phyloP scores from a whole-genome alignment of 2,888 invertebrate genomes.

The Pristionchus fissidentatus region DNA sequence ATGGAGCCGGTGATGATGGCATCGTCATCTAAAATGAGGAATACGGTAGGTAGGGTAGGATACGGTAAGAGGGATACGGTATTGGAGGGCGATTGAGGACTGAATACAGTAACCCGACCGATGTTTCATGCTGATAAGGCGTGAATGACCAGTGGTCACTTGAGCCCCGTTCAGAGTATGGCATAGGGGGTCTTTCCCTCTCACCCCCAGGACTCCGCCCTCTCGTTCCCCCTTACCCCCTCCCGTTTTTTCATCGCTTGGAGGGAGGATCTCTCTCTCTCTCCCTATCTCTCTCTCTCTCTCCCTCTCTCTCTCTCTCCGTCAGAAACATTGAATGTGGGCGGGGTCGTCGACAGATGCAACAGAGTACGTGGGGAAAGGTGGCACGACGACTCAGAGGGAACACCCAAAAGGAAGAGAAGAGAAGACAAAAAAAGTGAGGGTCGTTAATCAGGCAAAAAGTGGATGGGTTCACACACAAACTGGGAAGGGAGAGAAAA shows the following conservation, averaged over 20 bases:
- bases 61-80: not conserved
- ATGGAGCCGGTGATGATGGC: conserved; percentile 44
- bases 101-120: not conserved
- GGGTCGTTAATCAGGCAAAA: too few relatives aligned
- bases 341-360: not conserved
- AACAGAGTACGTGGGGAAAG: not conserved
- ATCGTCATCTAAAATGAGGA: conserved; percentile 36
- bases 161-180: not conserved
- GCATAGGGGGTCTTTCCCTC: not conserved
- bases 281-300: not conserved
- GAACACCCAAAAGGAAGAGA: not conserved
- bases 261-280: not conserved
- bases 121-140: not conserved
- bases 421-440: not conserved
- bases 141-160: not conserved
- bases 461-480: not conserved
- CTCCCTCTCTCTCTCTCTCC: not conserved
- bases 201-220: conserved; percentile 33
- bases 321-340: not conserved
- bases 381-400: not conserved
- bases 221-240: not conserved
- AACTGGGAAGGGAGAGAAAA: not conserved
- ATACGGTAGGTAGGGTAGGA: not conserved
- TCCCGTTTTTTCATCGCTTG: not conserved
- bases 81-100: not conserved